Percentiles rank a stretch among this genome's conserved stretches.
phyloP scores from a whole-genome alignment of 2,797 vertebrate genomes.

The Tolypeutes matacus region DNA sequence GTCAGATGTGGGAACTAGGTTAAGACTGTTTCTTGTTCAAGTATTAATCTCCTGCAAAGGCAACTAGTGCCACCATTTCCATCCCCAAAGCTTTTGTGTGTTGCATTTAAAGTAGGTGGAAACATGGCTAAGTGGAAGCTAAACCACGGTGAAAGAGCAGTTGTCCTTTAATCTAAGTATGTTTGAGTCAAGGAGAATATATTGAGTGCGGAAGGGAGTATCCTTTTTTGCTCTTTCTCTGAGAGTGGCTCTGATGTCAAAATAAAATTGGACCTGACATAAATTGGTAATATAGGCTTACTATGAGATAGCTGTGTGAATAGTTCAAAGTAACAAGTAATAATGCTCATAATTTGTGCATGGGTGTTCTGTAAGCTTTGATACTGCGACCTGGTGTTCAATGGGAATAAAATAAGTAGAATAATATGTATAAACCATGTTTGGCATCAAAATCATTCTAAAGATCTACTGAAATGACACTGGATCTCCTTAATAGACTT shows the following conservation, averaged over 20 bases:
- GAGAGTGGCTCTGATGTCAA: background rate
- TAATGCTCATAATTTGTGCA: background rate
- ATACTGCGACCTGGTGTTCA: background rate
- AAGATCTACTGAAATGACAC: background rate
- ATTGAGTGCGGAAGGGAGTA: background rate
- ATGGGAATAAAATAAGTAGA: conserved; percentile 43
- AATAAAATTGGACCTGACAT: background rate
- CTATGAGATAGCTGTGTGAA: background rate
- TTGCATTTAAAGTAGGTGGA: background rate
- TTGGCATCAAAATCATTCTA: background rate
- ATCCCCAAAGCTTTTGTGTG: background rate
- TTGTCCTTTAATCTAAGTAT: background rate
- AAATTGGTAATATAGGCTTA: background rate
- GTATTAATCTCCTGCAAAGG: background rate
- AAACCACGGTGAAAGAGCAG: background rate
- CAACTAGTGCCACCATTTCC: background rate
- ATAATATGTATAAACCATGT: background rate
- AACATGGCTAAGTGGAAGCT: background rate
- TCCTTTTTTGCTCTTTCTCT: background rate
- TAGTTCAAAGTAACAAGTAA: background rate
- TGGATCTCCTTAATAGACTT: background rate
- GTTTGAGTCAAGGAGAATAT: background rate
- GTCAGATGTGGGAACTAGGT: background rate
- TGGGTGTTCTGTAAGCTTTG: background rate
- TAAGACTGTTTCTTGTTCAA: background rate